A percentile compares a stretch with the other conserved stretches of the same genome.
Conservation (phyloP, 2,113 vertebrate genomes). For the Eidolon helvum region DNA sequence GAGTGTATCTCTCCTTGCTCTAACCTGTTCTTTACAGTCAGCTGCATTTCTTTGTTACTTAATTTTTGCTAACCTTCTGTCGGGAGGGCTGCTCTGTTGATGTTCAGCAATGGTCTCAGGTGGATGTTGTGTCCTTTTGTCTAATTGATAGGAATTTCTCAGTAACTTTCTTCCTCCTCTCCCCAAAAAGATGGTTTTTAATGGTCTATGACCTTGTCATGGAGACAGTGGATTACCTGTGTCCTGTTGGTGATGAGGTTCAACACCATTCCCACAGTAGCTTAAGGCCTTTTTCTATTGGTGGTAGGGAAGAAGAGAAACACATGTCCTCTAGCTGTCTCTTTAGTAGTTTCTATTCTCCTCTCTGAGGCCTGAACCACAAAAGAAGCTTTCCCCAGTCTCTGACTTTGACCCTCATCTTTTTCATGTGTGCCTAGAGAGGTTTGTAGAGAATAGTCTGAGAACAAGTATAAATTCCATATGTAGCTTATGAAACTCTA, state of each 20-base stretch:
- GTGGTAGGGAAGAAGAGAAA: background rate
- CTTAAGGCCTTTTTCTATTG: background rate
- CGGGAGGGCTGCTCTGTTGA: background rate
- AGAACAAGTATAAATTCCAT: background rate
- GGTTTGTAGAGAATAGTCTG: background rate
- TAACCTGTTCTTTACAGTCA: background rate
- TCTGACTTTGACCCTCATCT: background rate
- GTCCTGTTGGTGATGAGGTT: background rate
- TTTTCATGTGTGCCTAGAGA: background rate
- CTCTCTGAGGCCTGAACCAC: background rate
- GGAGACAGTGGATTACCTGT: background rate
- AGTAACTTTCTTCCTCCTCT: background rate
- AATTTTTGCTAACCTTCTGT: background rate
- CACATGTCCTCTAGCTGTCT: background rate
- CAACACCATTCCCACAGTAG: background rate
- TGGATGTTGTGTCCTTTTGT: background rate
- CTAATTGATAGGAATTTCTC: background rate
- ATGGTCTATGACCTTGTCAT: background rate
- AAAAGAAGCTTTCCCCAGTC: background rate
- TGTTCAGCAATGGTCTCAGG: background rate
- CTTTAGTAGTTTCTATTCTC: background rate
- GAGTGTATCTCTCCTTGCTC: background rate
- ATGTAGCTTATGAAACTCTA: background rate
- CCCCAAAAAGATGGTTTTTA: background rate
- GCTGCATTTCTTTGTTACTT: background rate